These are phyloP conservation scores for Lytechinus pictus DNA, from an alignment of 35 echinoderm and acorn worm species.

Conservation along the genomic window DNA sequence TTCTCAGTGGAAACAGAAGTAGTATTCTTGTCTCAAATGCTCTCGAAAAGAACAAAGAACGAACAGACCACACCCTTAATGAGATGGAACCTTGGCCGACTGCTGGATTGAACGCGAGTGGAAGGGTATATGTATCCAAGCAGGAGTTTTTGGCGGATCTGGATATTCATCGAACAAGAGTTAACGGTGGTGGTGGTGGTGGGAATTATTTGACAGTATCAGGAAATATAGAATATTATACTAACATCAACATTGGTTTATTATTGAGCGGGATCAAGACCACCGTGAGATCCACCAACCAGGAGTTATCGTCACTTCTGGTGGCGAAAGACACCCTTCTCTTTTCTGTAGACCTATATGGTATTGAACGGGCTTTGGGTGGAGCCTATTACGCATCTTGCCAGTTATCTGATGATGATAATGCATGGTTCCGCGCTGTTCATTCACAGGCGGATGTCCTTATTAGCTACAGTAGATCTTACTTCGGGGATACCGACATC, in stretches of 20 bases:
- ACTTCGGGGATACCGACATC: not conserved
- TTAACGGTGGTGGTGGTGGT: not conserved
- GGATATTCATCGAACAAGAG: not conserved
- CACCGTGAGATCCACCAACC: not conserved
- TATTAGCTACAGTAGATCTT: not conserved
- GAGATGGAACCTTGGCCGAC: not conserved
- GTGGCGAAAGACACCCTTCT: conserved; percentile 58
- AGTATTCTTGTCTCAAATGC: not conserved
- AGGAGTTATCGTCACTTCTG: conserved; percentile 15
- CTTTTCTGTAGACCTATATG: conserved; percentile 46
- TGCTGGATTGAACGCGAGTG: not conserved
- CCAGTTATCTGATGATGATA: not conserved
- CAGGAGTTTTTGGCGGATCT: not conserved
- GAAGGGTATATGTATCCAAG: not conserved
- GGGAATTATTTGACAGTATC: not conserved
- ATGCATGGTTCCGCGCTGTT: conserved; percentile 55
- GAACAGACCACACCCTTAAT: not conserved
- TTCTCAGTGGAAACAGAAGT: conserved; percentile 42
- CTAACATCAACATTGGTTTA: conserved; percentile 41
- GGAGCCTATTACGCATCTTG: conserved; percentile 46
- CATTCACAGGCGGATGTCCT: conserved; percentile 18
- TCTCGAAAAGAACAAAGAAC: not conserved
- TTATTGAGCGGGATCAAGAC: not conserved
- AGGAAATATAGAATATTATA: conserved; percentile 48
- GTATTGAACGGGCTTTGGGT: conserved; percentile 63